Conservation (phyloP, 1,140 invertebrate genomes). For the Sipha flava region DNA sequence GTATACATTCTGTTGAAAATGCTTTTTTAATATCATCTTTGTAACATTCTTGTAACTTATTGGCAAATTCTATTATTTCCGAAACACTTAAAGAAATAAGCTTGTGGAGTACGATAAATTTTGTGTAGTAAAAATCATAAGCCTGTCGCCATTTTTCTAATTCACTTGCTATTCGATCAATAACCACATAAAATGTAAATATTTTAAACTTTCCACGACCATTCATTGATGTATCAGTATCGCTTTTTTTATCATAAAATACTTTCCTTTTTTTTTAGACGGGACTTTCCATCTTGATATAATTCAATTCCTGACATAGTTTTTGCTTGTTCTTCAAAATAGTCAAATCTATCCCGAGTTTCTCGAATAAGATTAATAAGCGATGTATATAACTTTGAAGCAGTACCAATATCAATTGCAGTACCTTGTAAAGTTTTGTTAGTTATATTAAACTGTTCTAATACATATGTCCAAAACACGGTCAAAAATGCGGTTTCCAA, state of each 20-base stretch:
- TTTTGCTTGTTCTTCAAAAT: constrained; percentile 1
- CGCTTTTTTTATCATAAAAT: neutral
- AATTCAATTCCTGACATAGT: neutral
- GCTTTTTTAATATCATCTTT: too few relatives aligned
- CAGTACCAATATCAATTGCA: neutral
- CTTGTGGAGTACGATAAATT: neutral
- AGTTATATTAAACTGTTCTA: constrained; percentile 33
- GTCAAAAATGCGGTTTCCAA: constrained; percentile 34
- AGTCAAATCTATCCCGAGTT: neutral
- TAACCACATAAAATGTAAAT: neutral
- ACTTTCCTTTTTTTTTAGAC: neutral
- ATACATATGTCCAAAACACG: constrained; percentile 33
- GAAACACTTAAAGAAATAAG: neutral
- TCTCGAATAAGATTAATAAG: neutral
- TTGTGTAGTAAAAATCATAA: neutral
- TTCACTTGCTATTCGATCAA: neutral
- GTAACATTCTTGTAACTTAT: too few relatives aligned
- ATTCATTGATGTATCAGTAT: neutral
- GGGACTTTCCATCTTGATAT: neutral
- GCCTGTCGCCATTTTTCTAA: neutral
- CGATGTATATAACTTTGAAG: neutral
- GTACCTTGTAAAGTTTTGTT: constrained; percentile 28
- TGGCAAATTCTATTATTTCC: neutral
- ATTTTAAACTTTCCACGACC: neutral
- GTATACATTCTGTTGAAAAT: too few relatives aligned